Base-by-base conservation (phyloP, 2,797 vertebrate species). In the Meriones psammophilus region DNA sequence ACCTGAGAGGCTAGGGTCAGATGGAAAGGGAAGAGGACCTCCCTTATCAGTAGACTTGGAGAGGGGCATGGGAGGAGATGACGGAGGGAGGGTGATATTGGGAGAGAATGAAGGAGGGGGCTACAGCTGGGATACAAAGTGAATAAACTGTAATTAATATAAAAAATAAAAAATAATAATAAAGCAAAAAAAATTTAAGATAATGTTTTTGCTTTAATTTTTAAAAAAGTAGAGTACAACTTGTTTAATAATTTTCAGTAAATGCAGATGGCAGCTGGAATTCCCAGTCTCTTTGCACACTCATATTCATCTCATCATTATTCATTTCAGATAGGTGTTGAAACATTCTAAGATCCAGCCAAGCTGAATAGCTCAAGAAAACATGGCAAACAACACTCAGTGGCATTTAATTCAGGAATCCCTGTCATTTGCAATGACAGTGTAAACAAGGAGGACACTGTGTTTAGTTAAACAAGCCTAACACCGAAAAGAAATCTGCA, bases 181-280 rank as follows among this genome's bases (percentile, higher is more conserved):
- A 9, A 54, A 50, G 30, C 66, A 60, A 4, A 71, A 46, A 79
- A 56, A 22, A n/a, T 87, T 42, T 83, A 94, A 64, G 80, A 36
- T 17, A 50, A 69, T 91, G 10, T 68, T 84, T 92, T 81, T 5
- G 36, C 71, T 81, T 81, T 81, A 94, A 36, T 74, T 77, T 92
- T 83, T 58, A 4, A 56, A 66, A 71, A 91, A 74, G 80, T 15
- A 95, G 13, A 78, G 58, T 56, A 39, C 1, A 84, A 36, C 10
- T 15, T 46, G n/a, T 87, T 96, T 87, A 79, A 64, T 79, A 76
- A 46, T 17, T 17, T 13, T 80, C 46, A 17, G 73, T 68, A 18
- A 86, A 78, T 94, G 15, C 17, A 91, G 84, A 84, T 71, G 39
- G 18, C 46, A 24, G 36, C 1, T 36, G 68, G n/a, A 30, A 36